Evolutionary conservation across 2,113 vertebrate genomes (phyloP), one percentile per base, ranked within the genome.

Genomic region (Triplophysa tibetana): DNA sequence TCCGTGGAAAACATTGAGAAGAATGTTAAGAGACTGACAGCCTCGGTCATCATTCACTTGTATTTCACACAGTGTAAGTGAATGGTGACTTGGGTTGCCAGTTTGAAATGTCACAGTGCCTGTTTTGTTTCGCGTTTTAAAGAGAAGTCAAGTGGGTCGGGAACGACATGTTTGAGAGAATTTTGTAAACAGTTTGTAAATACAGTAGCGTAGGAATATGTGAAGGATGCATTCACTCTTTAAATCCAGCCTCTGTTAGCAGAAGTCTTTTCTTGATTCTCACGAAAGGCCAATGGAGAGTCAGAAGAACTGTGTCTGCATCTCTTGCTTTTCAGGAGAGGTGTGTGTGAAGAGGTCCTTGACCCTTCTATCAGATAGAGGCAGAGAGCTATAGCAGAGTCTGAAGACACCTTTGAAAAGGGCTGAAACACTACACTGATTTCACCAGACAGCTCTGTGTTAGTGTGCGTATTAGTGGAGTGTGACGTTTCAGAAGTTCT

Each of bases 261-360:
- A 0, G 29, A 60, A 26, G 5, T 85, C 89, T 90, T 91, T 91
- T 92, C 90, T 91, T 92, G 85, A 84, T 88, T 89, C 88, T 88
- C 85, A 92, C 90, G 92, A 93, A 92, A 92, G 90, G 7, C 90
- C 85, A 86, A 85, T 85, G 87, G 88, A 91, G 90, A 91, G 91
- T 87, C 90, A 93, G 92, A 92, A 93, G 90, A 89, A 89, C 89
- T 87, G 87, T 90, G 91, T 93, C 92, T 91, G 91, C 87, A 92
- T 91, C 86, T 89, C 88, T 90, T 89, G 16, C 84, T 88, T 90
- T 90, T 91, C 90, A 88, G 87, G 82, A 90, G 90, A 89, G 91
- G 88, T 91, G 91, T 90, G 90, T 89, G 87, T 87, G 89, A 90
- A 92, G 90, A 92, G 91, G 90, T 90, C 87, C 90, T 94, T 93